phyloP scores from a whole-genome alignment of 2,888 invertebrate genomes.

The Amiota communis region DNA sequence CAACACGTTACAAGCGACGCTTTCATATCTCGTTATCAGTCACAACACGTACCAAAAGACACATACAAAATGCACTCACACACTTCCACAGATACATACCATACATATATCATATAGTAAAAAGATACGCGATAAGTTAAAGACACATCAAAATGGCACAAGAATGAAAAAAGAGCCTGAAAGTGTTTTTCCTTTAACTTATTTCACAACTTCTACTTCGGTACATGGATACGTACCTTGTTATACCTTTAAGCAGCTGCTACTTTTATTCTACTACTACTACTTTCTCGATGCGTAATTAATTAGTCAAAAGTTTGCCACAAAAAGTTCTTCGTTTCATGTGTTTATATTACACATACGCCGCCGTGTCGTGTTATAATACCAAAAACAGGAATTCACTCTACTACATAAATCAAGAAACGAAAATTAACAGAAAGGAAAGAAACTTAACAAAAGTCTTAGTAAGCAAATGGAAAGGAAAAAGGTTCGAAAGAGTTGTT shows the following conservation, averaged over 20 bases:
- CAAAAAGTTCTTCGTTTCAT: slow-evolving; percentile 29
- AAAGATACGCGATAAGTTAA: neutral
- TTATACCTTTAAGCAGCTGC: slow-evolving; percentile 47
- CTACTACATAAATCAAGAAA: no score
- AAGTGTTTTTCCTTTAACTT: neutral
- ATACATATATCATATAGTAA: neutral
- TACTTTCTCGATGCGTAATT: slow-evolving; percentile 47
- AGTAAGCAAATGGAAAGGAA: no score
- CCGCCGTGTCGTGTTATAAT: neutral
- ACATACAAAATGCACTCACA: neutral
- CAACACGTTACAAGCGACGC: neutral
- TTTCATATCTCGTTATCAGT: slow-evolving; percentile 42
- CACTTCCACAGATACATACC: neutral
- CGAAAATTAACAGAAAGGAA: slow-evolving; percentile 9
- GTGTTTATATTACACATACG: neutral
- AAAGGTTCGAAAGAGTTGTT: no score
- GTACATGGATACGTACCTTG: neutral
- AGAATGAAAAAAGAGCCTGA: neutral
- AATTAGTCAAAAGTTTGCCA: slow-evolving; percentile 54
- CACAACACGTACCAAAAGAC: slow-evolving; percentile 51
- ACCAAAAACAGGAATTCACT: slow-evolving; percentile 20
- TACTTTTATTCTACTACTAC: neutral
- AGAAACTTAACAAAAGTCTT: neutral
- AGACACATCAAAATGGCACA: slow-evolving; percentile 17
- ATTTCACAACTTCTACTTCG: neutral